Evolutionary conservation across 2,797 vertebrate genomes (phyloP).

Genomic region (Forpus xanthops): DNA sequence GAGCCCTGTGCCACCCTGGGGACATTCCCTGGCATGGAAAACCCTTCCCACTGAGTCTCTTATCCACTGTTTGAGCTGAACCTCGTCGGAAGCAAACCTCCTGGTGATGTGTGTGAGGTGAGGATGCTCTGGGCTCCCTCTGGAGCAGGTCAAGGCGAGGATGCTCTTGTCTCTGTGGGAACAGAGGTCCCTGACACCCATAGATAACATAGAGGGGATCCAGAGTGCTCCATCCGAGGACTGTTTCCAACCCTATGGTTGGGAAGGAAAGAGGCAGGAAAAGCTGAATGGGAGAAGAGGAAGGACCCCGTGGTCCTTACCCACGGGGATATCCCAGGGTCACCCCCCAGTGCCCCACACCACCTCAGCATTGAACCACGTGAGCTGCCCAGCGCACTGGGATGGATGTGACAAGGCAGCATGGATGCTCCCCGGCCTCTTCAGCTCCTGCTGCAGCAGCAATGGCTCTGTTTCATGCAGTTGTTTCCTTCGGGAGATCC

Average conservation of each 20-base stretch:
- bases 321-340: neutral
- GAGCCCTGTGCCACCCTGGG: neutral
- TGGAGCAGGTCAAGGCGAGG: neutral
- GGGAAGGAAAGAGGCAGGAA: neutral
- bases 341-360: neutral
- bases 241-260: neutral
- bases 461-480: neutral
- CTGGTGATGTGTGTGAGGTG: accelerated
- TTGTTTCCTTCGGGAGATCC: neutral
- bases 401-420: neutral
- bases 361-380: neutral
- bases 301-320: neutral
- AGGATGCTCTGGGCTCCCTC: neutral
- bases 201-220: neutral
- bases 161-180: neutral
- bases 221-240: neutral
- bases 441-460: neutral
- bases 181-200: neutral
- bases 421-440: accelerated
- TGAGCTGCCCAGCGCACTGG: too few species aligned
- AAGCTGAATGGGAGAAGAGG: neutral
- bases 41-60: neutral
- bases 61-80: neutral
- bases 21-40: neutral
- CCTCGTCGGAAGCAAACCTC: neutral